Percentiles rank a stretch among this genome's conserved stretches.
These are phyloP conservation scores for Acleris cristana DNA, from an alignment of 2,888 invertebrate species.

Conservation along the genomic window DNA sequence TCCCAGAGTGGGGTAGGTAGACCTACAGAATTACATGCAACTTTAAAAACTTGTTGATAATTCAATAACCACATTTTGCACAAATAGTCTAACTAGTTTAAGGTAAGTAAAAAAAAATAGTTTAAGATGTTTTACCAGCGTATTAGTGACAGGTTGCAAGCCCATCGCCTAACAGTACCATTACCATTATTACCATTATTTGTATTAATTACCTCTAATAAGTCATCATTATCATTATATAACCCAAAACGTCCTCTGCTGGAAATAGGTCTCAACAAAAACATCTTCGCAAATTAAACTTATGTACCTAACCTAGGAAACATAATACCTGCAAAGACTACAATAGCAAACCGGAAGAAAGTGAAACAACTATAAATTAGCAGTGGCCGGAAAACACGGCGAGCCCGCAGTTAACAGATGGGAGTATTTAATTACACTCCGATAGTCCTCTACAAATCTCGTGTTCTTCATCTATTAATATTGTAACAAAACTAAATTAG, in stretches of 20 bases:
- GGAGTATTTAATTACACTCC: conserved; percentile 25
- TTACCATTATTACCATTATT: too few relatives aligned
- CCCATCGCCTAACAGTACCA: too few relatives aligned
- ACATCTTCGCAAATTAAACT: neutral
- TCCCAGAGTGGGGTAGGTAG: too few relatives aligned
- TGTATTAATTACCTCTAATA: too few relatives aligned
- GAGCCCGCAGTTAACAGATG: conserved; percentile 17
- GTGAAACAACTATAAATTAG: conserved; percentile 26
- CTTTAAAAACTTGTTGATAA: too few relatives aligned
- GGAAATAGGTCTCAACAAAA: neutral
- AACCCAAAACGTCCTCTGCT: neutral
- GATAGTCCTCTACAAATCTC: conserved; percentile 7
- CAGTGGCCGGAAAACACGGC: conserved; percentile 19
- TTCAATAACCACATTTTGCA: too few relatives aligned
- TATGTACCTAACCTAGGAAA: neutral
- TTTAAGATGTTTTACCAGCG: too few relatives aligned
- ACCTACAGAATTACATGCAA: too few relatives aligned
- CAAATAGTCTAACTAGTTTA: too few relatives aligned
- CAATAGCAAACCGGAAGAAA: conserved; percentile 22
- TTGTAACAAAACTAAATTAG: neutral
- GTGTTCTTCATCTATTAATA: neutral
- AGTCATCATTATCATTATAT: too few relatives aligned
- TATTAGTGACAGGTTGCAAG: too few relatives aligned
- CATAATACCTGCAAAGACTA: neutral
- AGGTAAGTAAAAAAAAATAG: too few relatives aligned